Percentiles rank a stretch among this genome's conserved stretches.
Conservation (phyloP, 2,888 invertebrate species). For the Anorthoa munda region DNA sequence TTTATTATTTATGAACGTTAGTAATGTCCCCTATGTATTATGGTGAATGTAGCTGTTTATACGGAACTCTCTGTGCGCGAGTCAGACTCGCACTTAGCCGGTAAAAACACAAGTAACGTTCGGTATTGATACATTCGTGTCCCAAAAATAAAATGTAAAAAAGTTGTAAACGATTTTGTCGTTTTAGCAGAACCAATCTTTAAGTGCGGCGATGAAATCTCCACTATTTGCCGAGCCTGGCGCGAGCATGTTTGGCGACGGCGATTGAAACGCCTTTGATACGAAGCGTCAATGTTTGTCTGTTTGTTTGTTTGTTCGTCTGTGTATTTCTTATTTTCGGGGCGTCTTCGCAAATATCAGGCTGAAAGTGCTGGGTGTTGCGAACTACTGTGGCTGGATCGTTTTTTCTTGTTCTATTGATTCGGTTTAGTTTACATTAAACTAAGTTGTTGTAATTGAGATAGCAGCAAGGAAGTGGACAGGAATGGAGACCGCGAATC, state of each 20-base stretch:
- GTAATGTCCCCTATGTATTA: too few species aligned
- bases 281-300: conserved; percentile 77
- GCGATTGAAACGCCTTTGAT: conserved; percentile 80
- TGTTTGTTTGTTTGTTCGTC: conserved; percentile 72
- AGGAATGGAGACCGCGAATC: background rate
- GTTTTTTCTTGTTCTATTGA: conserved; percentile 8
- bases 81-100: too few species aligned
- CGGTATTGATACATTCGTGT: too few species aligned
- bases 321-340: conserved; percentile 68
- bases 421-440: background rate
- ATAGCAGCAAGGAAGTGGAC: background rate
- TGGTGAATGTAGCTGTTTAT: too few species aligned
- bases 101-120: too few species aligned
- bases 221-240: conserved; percentile 75
- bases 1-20: too few species aligned
- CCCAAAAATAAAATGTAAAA: background rate
- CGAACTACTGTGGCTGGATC: background rate
- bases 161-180: background rate
- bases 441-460: background rate
- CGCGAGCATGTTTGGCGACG: conserved; percentile 74
- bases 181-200: conserved; percentile 31
- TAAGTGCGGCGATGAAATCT: conserved; percentile 59
- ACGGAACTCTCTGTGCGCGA: too few species aligned
- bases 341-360: conserved; percentile 58
- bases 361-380: conserved; percentile 56